Conservation (phyloP, 2,797 vertebrate genomes). For the Epinephelus awoara region DNA sequence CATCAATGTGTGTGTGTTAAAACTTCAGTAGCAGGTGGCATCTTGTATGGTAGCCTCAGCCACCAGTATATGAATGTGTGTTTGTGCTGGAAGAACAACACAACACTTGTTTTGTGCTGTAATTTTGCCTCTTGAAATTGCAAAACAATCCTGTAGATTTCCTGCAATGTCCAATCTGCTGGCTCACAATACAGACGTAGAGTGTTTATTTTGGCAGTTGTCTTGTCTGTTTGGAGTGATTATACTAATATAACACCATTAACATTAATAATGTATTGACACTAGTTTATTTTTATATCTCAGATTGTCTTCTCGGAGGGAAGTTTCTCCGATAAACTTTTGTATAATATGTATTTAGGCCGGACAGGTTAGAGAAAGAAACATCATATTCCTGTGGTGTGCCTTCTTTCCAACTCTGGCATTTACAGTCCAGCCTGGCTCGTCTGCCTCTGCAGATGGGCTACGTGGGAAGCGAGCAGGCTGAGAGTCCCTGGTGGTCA, state of each 20-base stretch:
- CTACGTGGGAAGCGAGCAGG: conserved; percentile 71
- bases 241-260: background rate
- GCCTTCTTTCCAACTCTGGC: conserved; percentile 72
- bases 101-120: background rate
- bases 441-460: conserved; percentile 73
- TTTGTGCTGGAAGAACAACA: no score
- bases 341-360: conserved; percentile 46
- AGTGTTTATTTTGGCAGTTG: conserved; percentile 12
- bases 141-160: conserved; percentile 2
- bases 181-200: conserved; percentile 3
- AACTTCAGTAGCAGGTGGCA: no score
- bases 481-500: conserved; percentile 78
- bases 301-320: background rate
- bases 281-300: background rate
- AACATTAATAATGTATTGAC: background rate
- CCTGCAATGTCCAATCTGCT: conserved; percentile 1
- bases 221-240: conserved; percentile 25
- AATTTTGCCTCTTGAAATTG: background rate
- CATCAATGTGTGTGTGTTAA: no score
- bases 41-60: no score
- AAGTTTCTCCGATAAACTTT: conserved; percentile 37
- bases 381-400: conserved; percentile 59
- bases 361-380: conserved; percentile 41
- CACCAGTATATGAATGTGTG: no score
- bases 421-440: conserved; percentile 80